Conservation (phyloP, 2,888 invertebrate genomes). For the Oscheius onirici region DNA sequence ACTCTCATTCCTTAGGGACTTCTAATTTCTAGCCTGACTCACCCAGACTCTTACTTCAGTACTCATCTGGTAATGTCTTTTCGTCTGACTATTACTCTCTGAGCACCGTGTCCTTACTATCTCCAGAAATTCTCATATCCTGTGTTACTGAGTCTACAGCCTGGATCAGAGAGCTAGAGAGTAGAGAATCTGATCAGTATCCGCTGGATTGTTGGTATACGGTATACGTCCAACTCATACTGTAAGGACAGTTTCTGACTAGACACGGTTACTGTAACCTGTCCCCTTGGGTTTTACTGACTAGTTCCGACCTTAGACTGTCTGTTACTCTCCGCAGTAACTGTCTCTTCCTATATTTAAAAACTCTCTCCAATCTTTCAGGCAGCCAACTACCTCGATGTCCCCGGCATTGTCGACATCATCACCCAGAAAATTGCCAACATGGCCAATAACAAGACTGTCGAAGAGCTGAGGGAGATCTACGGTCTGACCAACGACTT, state of each 20-base stretch:
- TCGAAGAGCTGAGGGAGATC: slow-evolving; percentile 14
- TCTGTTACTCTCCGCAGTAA: background rate
- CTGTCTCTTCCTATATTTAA: background rate
- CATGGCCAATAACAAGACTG: slow-evolving; percentile 17
- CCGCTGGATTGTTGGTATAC: background rate
- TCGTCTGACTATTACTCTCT: background rate
- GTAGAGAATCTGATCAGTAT: background rate
- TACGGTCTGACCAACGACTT: slow-evolving; percentile 19
- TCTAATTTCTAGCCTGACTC: background rate
- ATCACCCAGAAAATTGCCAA: slow-evolving; percentile 30
- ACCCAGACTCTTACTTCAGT: background rate
- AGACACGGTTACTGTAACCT: background rate
- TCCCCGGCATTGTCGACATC: slow-evolving; percentile 19
- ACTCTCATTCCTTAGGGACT: too few relatives aligned
- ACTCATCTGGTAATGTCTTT: background rate
- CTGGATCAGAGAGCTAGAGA: background rate
- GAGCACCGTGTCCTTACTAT: background rate
- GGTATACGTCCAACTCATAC: background rate
- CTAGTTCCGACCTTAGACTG: too few relatives aligned
- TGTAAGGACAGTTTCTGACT: background rate
- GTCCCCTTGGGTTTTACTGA: too few relatives aligned
- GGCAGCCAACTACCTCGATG: slow-evolving; percentile 24
- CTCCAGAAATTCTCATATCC: background rate
- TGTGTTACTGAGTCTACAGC: background rate
- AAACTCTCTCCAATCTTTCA: background rate